Evolutionary conservation across 35 echinoderm and acorn worm species (phyloP).

Genomic region (Chiridota heheva): DNA sequence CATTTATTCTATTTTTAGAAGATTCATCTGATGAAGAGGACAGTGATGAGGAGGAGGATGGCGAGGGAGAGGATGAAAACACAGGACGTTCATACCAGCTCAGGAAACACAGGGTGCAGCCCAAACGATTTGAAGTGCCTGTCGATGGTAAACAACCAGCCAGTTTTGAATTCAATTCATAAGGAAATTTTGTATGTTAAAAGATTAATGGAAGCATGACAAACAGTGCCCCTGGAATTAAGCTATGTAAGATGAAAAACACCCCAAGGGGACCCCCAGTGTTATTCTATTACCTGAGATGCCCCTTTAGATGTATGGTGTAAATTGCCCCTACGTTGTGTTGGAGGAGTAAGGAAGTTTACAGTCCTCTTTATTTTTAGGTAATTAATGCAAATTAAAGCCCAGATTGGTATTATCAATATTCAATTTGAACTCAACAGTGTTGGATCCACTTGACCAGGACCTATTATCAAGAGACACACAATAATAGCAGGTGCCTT

Average conservation of each 20-base stretch:
- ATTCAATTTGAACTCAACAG: no score
- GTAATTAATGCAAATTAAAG: no score
- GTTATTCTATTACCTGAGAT: no score
- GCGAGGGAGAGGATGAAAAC: slow-evolving; percentile 22
- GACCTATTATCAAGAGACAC: no score
- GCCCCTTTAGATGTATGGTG: not conserved
- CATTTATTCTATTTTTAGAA: not conserved
- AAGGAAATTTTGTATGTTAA: not conserved
- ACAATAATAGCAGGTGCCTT: no score
- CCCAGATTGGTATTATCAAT: no score
- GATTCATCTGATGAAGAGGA: slow-evolving; percentile 3
- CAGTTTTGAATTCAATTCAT: not conserved
- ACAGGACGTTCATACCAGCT: slow-evolving; percentile 19
- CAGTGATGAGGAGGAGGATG: slow-evolving; percentile 31
- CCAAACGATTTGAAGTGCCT: slow-evolving; percentile 47
- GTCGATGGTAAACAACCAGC: slow-evolving; percentile 5
- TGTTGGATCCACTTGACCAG: no score
- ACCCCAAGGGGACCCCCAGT: not conserved
- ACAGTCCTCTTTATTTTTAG: no score
- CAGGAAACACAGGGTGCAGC: slow-evolving; percentile 4
- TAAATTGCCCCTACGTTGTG: not conserved
- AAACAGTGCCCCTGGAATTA: not conserved
- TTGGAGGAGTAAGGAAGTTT: no score
- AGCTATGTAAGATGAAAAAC: not conserved
- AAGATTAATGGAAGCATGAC: no score